Base-by-base conservation (phyloP, 2,797 vertebrate species). In the Moxostoma hubbsi region DNA sequence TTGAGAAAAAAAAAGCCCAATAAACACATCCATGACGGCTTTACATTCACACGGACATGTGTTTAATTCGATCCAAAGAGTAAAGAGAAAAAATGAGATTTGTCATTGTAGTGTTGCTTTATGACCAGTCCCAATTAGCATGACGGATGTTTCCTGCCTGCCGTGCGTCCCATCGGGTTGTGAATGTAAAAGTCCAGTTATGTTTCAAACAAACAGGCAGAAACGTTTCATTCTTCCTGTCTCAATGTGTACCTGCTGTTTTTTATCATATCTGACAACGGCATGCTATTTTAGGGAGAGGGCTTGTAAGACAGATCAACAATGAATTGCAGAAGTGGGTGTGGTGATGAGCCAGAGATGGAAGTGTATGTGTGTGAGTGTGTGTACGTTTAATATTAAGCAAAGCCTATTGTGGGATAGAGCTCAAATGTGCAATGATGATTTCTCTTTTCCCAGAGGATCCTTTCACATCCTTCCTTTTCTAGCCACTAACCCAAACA, bases 101-200 rank as follows among this genome's bases (percentile, higher is more conserved):
- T 87, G 86, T 90, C 88, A 90, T 87, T 82, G 69, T 82, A 87
- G 83, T 83, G 83, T 86, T 89, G 85, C 88, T 88, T 90, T 87
- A 89, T 85, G 92, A 91, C 93, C 92, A 89, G 86, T 85, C 83
- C 89, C 90, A 93, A 92, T 93, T 93, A 93, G 89, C 90, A 90
- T 91, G 93, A 93, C 76, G 85, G 90, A 93, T 92, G 89, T 86
- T 85, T 91, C 67, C 77, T 9, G 79, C 86, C 85, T 88, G 55
- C 58, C 81, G 79, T 82, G 75, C 72, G 45, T 92, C 91, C 89
- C 89, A 50, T 8, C 82, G 89, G 92, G 85, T 87, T 77, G 58
- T 74, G 75, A 90, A 89, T 86, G 86, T 86, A 89, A 88, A 91
- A 88, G 83, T 88, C 67, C 73, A 88, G 88, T 86, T 88, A 89